Conservation (phyloP, 1,140 invertebrate genomes). For the Agrypnia vestita region DNA sequence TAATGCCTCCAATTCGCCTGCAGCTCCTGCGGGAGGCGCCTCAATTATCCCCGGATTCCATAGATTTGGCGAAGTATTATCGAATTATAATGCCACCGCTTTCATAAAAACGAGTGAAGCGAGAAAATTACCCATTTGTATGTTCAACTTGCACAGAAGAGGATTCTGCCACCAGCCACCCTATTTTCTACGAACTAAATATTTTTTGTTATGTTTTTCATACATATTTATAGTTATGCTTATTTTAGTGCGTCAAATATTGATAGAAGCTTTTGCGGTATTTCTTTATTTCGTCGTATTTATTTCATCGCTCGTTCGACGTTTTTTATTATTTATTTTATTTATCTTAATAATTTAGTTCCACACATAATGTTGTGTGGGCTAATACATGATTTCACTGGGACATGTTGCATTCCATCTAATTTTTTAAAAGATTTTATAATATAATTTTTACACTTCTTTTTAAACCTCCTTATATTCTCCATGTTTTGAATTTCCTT, state of each 20-base stretch:
- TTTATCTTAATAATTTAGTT: too few relatives aligned
- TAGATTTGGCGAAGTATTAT: conserved; percentile 23
- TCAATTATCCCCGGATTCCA: conserved; percentile 33
- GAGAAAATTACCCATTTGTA: conserved; percentile 36
- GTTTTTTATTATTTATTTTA: too few relatives aligned
- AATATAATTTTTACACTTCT: too few relatives aligned
- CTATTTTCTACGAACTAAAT: conserved; percentile 14
- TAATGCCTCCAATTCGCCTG: conserved; percentile 38
- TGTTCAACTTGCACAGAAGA: neutral
- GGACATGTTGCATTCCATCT: too few relatives aligned
- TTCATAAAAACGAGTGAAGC: conserved; percentile 43
- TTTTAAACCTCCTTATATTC: too few relatives aligned
- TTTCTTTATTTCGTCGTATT: conserved; percentile 5
- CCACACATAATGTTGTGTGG: too few relatives aligned
- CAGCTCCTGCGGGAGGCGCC: conserved; percentile 11
- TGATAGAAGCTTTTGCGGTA: neutral
- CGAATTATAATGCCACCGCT: conserved; percentile 27
- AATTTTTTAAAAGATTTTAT: too few relatives aligned
- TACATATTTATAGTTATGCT: neutral
- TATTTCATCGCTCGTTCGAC: neutral
- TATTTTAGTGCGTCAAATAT: neutral
- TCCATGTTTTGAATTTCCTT: too few relatives aligned
- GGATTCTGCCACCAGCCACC: neutral
- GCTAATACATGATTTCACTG: too few relatives aligned
- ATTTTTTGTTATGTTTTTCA: conserved; percentile 21